These are phyloP conservation scores for Epinephelus cyanopodus DNA, from an alignment of 2,113 vertebrate species.

Conservation along the genomic window DNA sequence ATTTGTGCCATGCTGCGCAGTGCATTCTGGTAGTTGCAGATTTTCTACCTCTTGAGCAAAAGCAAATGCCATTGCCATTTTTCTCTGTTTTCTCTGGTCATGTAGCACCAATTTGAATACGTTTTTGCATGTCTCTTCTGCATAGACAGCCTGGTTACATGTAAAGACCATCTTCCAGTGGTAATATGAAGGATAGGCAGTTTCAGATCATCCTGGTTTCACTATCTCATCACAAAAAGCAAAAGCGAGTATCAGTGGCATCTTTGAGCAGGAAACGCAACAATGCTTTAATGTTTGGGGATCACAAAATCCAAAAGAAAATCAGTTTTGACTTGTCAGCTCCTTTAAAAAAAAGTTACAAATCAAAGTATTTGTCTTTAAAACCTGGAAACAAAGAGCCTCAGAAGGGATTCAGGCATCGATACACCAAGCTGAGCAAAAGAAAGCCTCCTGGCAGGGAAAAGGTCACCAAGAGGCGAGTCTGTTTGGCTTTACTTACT, in stretches of 20 bases:
- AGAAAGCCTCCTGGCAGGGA: neutral
- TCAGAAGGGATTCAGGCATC: neutral
- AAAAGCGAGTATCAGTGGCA: neutral
- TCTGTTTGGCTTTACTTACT: conserved; percentile 14
- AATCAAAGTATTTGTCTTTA: neutral
- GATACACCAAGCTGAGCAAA: neutral
- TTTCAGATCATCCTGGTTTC: neutral
- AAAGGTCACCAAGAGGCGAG: conserved; percentile 25
- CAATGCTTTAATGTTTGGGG: neutral
- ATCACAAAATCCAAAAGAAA: neutral
- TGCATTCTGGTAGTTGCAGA: too few relatives aligned
- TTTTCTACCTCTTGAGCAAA: too few relatives aligned
- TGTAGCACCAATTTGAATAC: too few relatives aligned
- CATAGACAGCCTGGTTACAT: too few relatives aligned
- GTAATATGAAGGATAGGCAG: too few relatives aligned
- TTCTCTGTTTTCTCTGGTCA: too few relatives aligned
- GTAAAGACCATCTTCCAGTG: neutral
- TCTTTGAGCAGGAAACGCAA: neutral
- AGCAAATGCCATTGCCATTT: too few relatives aligned
- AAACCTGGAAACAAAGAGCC: neutral
- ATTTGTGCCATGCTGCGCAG: too few relatives aligned
- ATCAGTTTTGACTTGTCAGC: neutral
- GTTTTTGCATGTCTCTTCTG: too few relatives aligned
- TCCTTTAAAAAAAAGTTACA: neutral
- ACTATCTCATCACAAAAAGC: neutral